Conservation (phyloP, 2,797 vertebrate genomes). For the Melanotaenia pygmaea region DNA sequence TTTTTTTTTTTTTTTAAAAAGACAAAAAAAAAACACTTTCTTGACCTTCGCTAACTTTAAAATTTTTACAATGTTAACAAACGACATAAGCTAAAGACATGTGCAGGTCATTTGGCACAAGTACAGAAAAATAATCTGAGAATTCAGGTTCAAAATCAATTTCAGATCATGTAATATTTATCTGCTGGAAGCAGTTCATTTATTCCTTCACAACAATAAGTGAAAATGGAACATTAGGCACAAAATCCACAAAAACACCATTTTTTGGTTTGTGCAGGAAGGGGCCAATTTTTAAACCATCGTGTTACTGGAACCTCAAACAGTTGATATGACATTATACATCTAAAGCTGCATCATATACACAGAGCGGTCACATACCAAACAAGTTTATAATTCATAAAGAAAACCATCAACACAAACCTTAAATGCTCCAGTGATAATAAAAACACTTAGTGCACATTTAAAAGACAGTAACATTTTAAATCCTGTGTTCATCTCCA, state of each 20-base stretch:
- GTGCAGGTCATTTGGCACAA: constrained; percentile 38
- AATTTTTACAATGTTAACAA: constrained; percentile 22
- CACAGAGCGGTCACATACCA: neutral
- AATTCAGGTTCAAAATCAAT: neutral
- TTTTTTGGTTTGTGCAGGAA: constrained; percentile 25
- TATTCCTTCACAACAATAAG: neutral
- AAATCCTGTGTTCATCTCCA: neutral
- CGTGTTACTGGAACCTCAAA: neutral
- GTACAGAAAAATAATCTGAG: constrained; percentile 12
- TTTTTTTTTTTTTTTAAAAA: neutral
- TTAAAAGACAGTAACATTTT: neutral
- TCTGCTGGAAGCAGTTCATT: neutral
- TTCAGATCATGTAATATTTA: neutral
- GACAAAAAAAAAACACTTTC: constrained; percentile 2
- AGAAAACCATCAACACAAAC: constrained; percentile 6
- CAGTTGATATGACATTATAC: neutral
- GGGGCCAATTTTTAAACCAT: neutral
- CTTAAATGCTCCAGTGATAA: constrained; percentile 44
- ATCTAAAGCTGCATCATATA: neutral
- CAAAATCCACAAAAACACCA: constrained; percentile 45
- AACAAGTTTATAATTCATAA: constrained; percentile 6
- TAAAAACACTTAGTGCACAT: constrained; percentile 56
- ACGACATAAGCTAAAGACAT: constrained; percentile 11
- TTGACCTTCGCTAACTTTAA: constrained; percentile 27
- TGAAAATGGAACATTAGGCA: constrained; percentile 9